Base-by-base conservation (phyloP, 2,888 invertebrate species). In the Drosophila sordidula region DNA sequence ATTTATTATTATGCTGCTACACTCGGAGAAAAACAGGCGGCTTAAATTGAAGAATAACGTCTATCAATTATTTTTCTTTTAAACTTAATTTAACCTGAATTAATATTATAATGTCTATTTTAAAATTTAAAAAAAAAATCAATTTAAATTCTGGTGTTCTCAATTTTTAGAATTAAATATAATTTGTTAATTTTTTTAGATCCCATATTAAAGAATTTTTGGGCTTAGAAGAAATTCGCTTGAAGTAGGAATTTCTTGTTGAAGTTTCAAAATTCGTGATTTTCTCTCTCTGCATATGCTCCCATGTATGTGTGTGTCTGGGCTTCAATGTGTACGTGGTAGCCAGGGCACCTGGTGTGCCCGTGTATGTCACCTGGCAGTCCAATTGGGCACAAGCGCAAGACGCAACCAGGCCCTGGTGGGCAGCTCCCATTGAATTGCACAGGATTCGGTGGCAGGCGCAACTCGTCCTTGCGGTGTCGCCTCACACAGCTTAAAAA, bases 381-480 rank as follows among this genome's bases (percentile, higher is more conserved):
- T 58, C 42, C 64, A 70, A 77, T 68, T 77, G 78, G 42, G 76
- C 74, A 76, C 76, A 76, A 76, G 70, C 73, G 62, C 70, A 73
- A 63, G 14, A 62, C 55, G 49, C 6, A 18, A 29, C 38, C 38
- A 12, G 39, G 39, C 29, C 38, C 32, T 9, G 47, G 44, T 22
- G 39, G 50, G 66, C 54, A 59, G 61, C 52, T 52, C 46, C 55
- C 55, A 62, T 64, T 77, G 67, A 59, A 50, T 41, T 50, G 63
- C 64, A 56, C 64, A 56, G 61, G 44, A 61, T 61, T 49, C 70
- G 74, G 75, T 75, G 75, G 75, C 78, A 73, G 75, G 64, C 69
- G 78, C 75, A 64, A 73, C 75, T 69, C 75, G 71, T 75, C 73
- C 80, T 80, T 83, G 87, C 59, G 87, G 75, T 82, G 77, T 64